Conservation (phyloP, 2,113 vertebrate genomes). For the Ceyx cyanopectus region DNA sequence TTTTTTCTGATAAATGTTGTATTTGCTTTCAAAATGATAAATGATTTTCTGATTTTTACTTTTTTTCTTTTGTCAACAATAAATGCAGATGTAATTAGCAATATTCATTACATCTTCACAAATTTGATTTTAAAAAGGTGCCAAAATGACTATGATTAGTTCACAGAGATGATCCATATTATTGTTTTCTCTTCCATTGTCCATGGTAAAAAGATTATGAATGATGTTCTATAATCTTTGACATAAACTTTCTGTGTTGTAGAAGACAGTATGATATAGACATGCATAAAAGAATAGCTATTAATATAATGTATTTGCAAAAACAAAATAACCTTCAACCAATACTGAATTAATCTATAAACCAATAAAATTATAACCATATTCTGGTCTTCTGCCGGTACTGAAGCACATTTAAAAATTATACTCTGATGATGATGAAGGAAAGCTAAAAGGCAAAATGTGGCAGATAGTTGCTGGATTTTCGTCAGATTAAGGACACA, state of each 20-base stretch:
- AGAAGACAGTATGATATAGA: not conserved
- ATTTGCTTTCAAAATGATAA: not conserved
- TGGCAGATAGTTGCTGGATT: not conserved
- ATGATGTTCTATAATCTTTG: not conserved
- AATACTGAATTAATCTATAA: not conserved
- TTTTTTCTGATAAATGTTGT: not conserved
- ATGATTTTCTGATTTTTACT: not conserved
- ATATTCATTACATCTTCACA: not conserved
- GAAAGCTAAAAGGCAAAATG: not conserved
- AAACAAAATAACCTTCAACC: not conserved
- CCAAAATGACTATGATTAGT: not conserved
- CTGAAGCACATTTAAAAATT: not conserved
- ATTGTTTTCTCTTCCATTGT: not conserved
- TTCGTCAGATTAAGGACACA: not conserved
- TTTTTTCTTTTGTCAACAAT: not conserved
- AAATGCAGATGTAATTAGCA: not conserved
- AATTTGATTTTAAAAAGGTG: not conserved
- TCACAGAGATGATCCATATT: not conserved
- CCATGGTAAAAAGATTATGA: not conserved
- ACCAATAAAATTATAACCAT: not conserved
- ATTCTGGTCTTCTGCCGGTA: not conserved
- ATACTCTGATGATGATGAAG: not conserved
- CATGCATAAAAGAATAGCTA: not conserved
- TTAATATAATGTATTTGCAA: not conserved
- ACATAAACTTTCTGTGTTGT: not conserved